Conservation (phyloP, 2,113 vertebrate genomes). For the Silurus asotus region DNA sequence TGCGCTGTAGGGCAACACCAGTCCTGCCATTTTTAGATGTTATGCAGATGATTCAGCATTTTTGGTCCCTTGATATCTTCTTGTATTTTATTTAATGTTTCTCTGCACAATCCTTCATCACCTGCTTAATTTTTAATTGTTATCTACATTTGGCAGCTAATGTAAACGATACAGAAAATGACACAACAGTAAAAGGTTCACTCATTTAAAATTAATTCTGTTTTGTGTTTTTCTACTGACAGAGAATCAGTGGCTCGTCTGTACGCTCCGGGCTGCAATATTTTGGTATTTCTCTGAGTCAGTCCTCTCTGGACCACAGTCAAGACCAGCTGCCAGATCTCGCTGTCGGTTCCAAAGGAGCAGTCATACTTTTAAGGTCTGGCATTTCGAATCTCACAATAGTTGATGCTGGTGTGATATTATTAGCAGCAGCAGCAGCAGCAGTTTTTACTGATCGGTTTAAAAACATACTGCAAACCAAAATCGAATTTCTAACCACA, state of each 20-base stretch:
- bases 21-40: too few relatives aligned
- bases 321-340: conserved; percentile 64
- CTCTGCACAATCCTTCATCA: neutral
- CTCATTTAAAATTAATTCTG: neutral
- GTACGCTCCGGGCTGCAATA: conserved; percentile 58
- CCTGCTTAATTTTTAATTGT: too few relatives aligned
- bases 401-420: too few relatives aligned
- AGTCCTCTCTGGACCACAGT: conserved; percentile 64
- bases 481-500: neutral
- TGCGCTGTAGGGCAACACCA: too few relatives aligned
- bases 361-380: conserved; percentile 71
- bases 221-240: neutral
- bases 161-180: neutral
- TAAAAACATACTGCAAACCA: neutral
- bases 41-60: too few relatives aligned
- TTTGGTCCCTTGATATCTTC: too few relatives aligned
- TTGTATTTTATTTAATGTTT: too few relatives aligned
- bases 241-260: conserved; percentile 69
- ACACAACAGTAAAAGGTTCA: neutral
- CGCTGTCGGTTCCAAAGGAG: conserved; percentile 71
- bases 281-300: conserved; percentile 72
- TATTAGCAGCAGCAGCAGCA: neutral
- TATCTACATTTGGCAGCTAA: neutral
- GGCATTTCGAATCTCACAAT: neutral
- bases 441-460: neutral